phyloP scores from a whole-genome alignment of 2,888 invertebrate genomes.

The Serripes groenlandicus region DNA sequence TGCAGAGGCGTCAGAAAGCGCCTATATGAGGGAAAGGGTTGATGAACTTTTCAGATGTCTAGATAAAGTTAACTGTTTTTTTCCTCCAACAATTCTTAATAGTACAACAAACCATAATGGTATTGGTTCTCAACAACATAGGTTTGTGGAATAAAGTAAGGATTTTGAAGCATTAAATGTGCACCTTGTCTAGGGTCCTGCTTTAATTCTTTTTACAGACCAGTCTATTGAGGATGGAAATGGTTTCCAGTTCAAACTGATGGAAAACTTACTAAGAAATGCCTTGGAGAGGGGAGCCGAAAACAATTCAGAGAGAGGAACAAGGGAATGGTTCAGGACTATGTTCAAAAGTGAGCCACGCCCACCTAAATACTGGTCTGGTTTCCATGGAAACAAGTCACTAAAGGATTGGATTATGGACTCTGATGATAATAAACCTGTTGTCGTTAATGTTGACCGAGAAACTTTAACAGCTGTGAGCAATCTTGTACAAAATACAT shows the following conservation, averaged over 20 bases:
- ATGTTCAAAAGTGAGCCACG: conserved; percentile 56
- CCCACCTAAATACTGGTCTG: conserved; percentile 69
- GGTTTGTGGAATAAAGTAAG: too few relatives aligned
- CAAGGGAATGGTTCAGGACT: conserved; percentile 57
- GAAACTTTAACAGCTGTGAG: conserved; percentile 63
- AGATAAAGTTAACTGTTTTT: too few relatives aligned
- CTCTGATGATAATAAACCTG: conserved; percentile 40
- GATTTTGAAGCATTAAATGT: too few relatives aligned
- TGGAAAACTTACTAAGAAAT: conserved; percentile 43
- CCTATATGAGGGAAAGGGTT: neutral
- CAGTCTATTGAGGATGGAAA: neutral
- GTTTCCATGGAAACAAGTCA: conserved; percentile 53
- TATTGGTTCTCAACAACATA: too few relatives aligned
- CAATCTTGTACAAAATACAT: conserved; percentile 67
- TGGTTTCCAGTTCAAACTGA: conserved; percentile 3
- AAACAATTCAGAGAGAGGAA: conserved; percentile 41
- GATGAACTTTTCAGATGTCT: too few relatives aligned
- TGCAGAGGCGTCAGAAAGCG: neutral
- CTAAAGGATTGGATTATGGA: conserved; percentile 67
- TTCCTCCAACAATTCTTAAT: too few relatives aligned
- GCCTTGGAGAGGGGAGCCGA: conserved; percentile 46
- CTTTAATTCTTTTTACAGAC: neutral
- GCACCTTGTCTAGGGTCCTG: too few relatives aligned
- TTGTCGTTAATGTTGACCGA: conserved; percentile 51
- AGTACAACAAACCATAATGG: too few relatives aligned